A percentile compares a stretch with the other conserved stretches of the same genome.
phyloP scores from a whole-genome alignment of 2,113 vertebrate species.

The Blennius ocellaris region DNA sequence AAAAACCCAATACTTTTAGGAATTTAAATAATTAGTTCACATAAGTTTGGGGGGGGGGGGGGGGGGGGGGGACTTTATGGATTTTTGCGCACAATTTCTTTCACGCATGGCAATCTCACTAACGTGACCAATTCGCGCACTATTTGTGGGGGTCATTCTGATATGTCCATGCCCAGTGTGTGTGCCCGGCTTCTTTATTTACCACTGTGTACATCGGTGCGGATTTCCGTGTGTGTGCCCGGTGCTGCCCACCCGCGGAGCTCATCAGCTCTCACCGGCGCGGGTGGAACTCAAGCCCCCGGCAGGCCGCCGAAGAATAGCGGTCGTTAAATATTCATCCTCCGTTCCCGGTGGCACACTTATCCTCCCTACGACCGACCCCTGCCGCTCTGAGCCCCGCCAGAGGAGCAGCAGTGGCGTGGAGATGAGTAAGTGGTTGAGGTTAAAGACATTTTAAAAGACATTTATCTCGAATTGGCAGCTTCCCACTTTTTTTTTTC shows the following conservation, averaged over 20 bases:
- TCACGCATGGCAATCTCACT: too few species aligned
- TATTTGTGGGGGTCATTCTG: too few species aligned
- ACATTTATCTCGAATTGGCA: neutral
- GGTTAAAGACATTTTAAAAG: slow-evolving; percentile 5
- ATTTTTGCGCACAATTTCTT: too few species aligned
- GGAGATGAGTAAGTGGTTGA: slow-evolving; percentile 13
- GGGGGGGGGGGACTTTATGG: too few species aligned
- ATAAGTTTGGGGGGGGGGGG: too few species aligned
- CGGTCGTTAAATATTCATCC: slow-evolving; percentile 80
- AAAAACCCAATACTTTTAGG: too few species aligned
- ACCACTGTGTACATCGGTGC: neutral
- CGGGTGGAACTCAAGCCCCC: slow-evolving; percentile 77
- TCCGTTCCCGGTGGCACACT: slow-evolving; percentile 51
- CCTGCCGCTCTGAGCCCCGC: slow-evolving; percentile 35
- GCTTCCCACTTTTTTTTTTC: too few species aligned
- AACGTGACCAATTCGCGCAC: too few species aligned
- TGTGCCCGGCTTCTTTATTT: slow-evolving; percentile 12
- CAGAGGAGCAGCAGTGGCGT: slow-evolving; percentile 23
- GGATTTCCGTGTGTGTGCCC: slow-evolving; percentile 6
- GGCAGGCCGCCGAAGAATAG: slow-evolving; percentile 69
- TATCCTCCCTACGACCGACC: slow-evolving; percentile 51
- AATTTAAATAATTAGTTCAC: too few species aligned
- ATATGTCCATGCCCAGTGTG: neutral
- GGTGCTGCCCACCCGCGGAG: slow-evolving; percentile 61
- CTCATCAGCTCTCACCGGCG: slow-evolving; percentile 61